Evolutionary conservation across 2,888 invertebrate genomes (phyloP).

Genomic region (Caenorhabditis imperialis): DNA sequence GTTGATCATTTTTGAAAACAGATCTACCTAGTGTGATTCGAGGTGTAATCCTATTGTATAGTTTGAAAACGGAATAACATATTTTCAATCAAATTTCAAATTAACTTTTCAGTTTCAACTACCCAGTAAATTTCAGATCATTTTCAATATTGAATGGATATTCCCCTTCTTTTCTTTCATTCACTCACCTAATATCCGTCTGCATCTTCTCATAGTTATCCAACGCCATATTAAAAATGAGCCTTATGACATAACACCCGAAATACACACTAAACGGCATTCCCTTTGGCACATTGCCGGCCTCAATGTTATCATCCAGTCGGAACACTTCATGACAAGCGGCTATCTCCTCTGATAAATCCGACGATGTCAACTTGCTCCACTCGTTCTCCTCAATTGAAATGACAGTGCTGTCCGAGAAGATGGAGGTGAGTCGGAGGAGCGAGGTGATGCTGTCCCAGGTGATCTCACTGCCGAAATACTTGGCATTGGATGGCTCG

Average conservation of each 20-base stretch:
- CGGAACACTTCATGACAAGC: slow-evolving; percentile 72
- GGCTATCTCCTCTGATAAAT: slow-evolving; percentile 55
- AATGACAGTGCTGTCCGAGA: slow-evolving; percentile 79
- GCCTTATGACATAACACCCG: slow-evolving; percentile 88
- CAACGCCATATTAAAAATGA: slow-evolving; percentile 93
- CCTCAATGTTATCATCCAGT: slow-evolving; percentile 65
- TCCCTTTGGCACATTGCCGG: slow-evolving; percentile 79
- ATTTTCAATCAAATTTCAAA: too few species aligned
- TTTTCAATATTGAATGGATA: too few species aligned
- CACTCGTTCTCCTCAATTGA: slow-evolving; percentile 59
- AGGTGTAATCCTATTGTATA: too few species aligned
- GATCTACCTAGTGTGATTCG: too few species aligned
- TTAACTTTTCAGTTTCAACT: too few species aligned
- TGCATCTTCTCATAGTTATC: slow-evolving; percentile 90
- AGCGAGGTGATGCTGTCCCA: slow-evolving; percentile 94
- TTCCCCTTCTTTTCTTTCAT: too few species aligned
- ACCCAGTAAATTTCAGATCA: too few species aligned
- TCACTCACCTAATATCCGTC: slow-evolving; percentile 28
- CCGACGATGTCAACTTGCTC: slow-evolving; percentile 36
- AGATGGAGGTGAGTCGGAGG: slow-evolving; percentile 91
- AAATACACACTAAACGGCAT: slow-evolving; percentile 88
- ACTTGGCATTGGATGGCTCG: slow-evolving; percentile 98
- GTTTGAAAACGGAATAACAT: too few species aligned
- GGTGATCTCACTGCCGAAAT: slow-evolving; percentile 97
- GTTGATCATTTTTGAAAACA: too few species aligned